Conservation (phyloP, 2,888 invertebrate genomes). For the Morpho helenor region DNA sequence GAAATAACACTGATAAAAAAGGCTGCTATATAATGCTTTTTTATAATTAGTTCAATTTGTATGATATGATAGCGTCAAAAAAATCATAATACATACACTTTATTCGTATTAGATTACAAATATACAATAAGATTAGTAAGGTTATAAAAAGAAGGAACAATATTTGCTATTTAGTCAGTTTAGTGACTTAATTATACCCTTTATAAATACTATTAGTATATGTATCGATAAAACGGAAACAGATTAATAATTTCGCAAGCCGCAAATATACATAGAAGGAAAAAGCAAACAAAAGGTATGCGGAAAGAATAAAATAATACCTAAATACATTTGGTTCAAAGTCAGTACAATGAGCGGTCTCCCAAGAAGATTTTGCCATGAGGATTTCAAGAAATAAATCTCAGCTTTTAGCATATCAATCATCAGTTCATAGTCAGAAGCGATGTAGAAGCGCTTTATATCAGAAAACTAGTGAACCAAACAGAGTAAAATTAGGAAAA, state of each 20-base stretch:
- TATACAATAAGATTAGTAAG: too few species aligned
- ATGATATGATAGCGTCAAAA: background rate
- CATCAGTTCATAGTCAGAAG: constrained; percentile 98
- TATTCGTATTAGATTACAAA: too few species aligned
- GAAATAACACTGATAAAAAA: constrained; percentile 25
- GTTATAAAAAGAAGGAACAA: too few species aligned
- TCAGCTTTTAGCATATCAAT: constrained; percentile 98
- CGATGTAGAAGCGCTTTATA: constrained; percentile 98
- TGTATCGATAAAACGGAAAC: too few species aligned
- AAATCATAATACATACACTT: too few species aligned
- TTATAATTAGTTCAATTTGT: background rate
- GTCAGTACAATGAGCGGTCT: constrained; percentile 96
- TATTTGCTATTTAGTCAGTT: too few species aligned
- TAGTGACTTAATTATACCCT: too few species aligned
- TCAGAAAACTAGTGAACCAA: constrained; percentile 92
- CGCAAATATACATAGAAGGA: constrained; percentile 9
- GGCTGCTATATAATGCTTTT: background rate
- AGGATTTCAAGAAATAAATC: constrained; percentile 98
- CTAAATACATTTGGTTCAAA: constrained; percentile 93
- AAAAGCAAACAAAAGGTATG: constrained; percentile 12
- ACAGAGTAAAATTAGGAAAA: constrained; percentile 19
- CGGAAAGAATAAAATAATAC: constrained; percentile 68
- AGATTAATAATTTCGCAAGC: background rate
- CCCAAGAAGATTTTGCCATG: constrained; percentile 98
- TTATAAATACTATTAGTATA: too few species aligned